Evolutionary conservation across 2,888 invertebrate genomes (phyloP).

Genomic region (Conus canariensis): DNA sequence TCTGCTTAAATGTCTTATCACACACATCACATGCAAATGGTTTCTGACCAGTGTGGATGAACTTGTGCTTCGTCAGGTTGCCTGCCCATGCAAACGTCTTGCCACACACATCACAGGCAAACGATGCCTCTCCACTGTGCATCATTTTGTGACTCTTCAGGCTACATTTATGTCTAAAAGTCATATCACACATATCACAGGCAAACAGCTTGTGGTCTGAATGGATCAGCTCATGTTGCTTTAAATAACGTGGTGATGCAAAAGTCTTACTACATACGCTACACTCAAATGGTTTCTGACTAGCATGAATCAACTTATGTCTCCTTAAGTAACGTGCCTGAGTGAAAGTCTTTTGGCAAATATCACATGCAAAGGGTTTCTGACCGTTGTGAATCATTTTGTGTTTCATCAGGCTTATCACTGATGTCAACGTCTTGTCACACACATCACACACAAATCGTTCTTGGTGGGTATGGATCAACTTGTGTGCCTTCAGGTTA

Average conservation of each 20-base stretch:
- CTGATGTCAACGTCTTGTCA: not conserved
- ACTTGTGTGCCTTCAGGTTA: not conserved
- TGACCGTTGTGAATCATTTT: not conserved
- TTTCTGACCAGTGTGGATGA: not conserved
- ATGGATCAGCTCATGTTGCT: not conserved
- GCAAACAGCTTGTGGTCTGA: not conserved
- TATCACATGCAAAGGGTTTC: not conserved
- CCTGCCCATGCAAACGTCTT: not conserved
- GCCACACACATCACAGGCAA: not conserved
- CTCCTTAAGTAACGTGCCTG: not conserved
- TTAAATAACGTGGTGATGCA: not conserved
- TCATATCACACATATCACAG: not conserved
- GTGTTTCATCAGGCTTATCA: not conserved
- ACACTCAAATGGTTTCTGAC: conserved; percentile 3
- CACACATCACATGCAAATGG: not conserved
- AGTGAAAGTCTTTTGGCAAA: not conserved
- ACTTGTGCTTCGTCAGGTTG: not conserved
- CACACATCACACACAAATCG: not conserved
- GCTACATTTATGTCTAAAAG: not conserved
- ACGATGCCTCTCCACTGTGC: not conserved
- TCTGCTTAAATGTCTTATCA: not conserved
- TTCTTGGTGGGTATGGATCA: not conserved
- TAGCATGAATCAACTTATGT: not conserved
- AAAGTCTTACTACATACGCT: not conserved
- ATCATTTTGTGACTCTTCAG: not conserved